A percentile compares a stretch with the other conserved stretches of the same genome.
Evolutionary conservation across 2,113 vertebrate species (phyloP).

Genomic region (Oreochromis tanganicae): DNA sequence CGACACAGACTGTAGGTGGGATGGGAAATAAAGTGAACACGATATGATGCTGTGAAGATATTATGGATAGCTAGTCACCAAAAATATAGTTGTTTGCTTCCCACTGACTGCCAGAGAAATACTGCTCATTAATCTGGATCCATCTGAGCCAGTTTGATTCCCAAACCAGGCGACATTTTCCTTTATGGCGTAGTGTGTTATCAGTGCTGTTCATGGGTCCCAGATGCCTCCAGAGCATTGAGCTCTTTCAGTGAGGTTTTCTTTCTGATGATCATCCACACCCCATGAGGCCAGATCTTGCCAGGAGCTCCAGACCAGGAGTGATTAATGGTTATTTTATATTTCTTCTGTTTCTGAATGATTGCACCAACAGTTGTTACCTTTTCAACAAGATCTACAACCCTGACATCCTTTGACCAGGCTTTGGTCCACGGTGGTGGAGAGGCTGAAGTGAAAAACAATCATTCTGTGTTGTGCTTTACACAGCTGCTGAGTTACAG

Average conservation of each 20-base stretch:
- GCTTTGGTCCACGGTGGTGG: not conserved
- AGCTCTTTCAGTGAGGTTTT: not conserved
- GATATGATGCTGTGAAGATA: not conserved
- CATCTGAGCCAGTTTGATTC: not conserved
- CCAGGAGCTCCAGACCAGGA: accelerated
- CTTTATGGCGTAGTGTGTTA: not conserved
- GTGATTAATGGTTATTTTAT: accelerated
- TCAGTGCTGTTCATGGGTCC: not conserved
- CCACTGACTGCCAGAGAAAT: no score
- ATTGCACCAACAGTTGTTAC: not conserved
- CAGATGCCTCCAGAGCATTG: accelerated
- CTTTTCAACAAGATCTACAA: not conserved
- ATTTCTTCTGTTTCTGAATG: accelerated
- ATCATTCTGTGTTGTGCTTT: not conserved
- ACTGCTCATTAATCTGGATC: no score
- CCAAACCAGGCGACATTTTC: accelerated
- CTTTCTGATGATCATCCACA: not conserved
- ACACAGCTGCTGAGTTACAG: not conserved
- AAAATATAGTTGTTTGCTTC: not conserved
- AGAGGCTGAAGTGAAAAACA: accelerated
- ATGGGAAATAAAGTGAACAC: not conserved
- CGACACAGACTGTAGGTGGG: not conserved
- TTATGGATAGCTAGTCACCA: accelerated
- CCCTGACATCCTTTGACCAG: not conserved
- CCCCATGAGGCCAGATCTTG: accelerated